Evolutionary conservation across 2,113 vertebrate genomes (phyloP).

Genomic region (Malurus elegans): DNA sequence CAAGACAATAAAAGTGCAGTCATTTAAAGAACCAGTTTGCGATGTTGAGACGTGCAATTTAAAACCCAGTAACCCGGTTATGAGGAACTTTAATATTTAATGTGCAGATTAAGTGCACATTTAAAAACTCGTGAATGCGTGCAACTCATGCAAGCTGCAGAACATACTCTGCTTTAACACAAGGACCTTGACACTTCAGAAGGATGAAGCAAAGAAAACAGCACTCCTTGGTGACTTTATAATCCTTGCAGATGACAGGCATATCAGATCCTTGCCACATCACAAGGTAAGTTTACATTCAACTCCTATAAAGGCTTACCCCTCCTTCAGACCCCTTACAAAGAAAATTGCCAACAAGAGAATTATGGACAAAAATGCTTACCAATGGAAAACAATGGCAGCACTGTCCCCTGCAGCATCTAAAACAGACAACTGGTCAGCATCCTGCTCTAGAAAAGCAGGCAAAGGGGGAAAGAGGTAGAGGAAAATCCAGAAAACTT

Average conservation of each 20-base stretch:
- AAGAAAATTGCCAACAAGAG: not conserved
- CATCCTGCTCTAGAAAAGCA: not conserved
- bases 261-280: not conserved
- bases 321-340: not conserved
- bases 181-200: not conserved
- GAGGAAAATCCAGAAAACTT: not conserved
- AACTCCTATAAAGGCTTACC: fast-evolving
- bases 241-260: not conserved
- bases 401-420: not conserved
- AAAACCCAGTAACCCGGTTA: not conserved
- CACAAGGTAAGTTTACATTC: not conserved
- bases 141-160: not conserved
- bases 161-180: not conserved
- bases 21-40: not conserved
- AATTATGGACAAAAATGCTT: not conserved
- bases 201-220: not conserved
- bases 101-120: not conserved
- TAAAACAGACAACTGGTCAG: not conserved
- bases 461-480: not conserved
- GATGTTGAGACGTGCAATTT: not conserved
- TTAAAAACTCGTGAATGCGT: not conserved
- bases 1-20: conserved; percentile 6
- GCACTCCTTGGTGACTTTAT: not conserved
- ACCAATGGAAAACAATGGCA: not conserved
- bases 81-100: conserved; percentile 13